Conservation (phyloP, 2,113 vertebrate species). For the mouse (Mus musculus) region DNA sequence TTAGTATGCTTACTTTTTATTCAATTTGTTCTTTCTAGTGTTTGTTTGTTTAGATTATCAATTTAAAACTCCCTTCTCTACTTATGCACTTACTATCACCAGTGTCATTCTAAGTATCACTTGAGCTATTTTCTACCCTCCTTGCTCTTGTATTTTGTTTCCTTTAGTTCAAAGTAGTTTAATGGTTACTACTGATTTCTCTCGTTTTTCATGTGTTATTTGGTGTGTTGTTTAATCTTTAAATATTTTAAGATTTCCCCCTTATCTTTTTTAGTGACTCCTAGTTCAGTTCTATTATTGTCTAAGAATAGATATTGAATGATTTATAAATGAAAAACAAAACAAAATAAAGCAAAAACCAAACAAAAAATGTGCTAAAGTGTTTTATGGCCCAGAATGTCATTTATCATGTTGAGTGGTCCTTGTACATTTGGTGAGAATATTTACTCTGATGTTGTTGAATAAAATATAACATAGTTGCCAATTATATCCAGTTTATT, state of each 20-base stretch:
- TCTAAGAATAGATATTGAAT: background rate
- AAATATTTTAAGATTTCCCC: background rate
- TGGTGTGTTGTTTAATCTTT: background rate
- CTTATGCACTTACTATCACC: background rate
- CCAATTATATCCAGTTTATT: background rate
- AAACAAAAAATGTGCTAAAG: background rate
- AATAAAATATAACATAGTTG: background rate
- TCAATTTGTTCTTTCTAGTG: background rate
- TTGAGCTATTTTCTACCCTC: background rate
- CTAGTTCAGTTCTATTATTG: background rate
- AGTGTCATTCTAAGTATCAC: background rate
- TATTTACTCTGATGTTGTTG: background rate
- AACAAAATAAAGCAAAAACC: background rate
- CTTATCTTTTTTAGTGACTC: background rate
- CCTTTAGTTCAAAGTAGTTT: background rate
- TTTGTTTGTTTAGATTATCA: background rate
- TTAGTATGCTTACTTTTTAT: background rate
- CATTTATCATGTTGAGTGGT: background rate
- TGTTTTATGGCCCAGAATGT: background rate
- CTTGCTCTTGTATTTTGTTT: background rate
- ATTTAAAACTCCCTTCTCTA: background rate
- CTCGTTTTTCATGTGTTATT: background rate
- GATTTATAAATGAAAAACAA: background rate
- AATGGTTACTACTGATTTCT: background rate
- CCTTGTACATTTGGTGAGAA: background rate